These are phyloP conservation scores for Plutella xylostella DNA, from an alignment of 2,888 invertebrate genomes.

Conservation along the genomic window DNA sequence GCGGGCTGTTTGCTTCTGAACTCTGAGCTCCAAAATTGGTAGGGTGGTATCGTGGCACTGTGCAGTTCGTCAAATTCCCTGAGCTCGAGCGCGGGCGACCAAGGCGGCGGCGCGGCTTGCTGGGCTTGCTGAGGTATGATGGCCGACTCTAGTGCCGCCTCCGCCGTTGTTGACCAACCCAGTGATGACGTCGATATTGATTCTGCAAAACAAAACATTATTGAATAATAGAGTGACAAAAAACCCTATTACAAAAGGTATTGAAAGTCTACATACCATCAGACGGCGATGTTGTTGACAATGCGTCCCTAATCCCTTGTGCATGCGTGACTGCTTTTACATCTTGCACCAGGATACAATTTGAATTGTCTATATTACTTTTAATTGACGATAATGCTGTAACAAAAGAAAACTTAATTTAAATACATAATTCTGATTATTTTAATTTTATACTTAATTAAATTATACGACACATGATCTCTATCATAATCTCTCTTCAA, in stretches of 20 bases:
- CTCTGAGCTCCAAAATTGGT: conserved; percentile 94
- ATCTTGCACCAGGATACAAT: conserved; percentile 91
- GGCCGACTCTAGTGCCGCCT: conserved; percentile 67
- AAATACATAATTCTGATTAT: too few relatives aligned
- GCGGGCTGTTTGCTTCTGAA: conserved; percentile 92
- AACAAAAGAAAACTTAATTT: conserved; percentile 44
- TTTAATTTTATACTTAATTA: too few relatives aligned
- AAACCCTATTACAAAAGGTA: background rate
- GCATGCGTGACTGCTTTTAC: conserved; percentile 89
- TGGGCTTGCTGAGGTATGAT: conserved; percentile 76
- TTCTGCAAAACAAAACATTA: conserved; percentile 56
- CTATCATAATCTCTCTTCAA: background rate
- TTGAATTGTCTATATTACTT: conserved; percentile 87
- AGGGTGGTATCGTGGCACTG: conserved; percentile 87
- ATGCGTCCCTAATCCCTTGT: conserved; percentile 82
- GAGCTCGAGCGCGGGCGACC: conserved; percentile 82
- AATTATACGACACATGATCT: conserved; percentile 1
- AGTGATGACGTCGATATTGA: conserved; percentile 69
- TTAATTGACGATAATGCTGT: conserved; percentile 92
- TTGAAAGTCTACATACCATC: conserved; percentile 38
- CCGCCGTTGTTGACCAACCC: conserved; percentile 64
- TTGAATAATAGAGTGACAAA: background rate
- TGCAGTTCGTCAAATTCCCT: conserved; percentile 87
- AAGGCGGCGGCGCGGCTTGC: conserved; percentile 81
- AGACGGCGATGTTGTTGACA: conserved; percentile 62